Conservation (phyloP, 2,113 vertebrate genomes). For the Xenotilapia caudafasciata region DNA sequence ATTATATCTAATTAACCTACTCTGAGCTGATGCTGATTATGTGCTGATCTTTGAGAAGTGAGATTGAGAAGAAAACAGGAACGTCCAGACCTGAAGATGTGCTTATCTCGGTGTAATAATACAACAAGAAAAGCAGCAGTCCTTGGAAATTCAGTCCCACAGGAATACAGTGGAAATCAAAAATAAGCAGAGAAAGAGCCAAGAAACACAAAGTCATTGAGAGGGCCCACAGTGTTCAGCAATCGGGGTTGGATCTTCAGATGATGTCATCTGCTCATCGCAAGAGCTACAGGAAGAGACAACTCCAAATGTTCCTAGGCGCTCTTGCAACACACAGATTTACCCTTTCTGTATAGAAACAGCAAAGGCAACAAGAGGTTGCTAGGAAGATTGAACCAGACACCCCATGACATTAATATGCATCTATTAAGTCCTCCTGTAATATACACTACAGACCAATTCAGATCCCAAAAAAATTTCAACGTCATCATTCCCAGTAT, state of each 20-base stretch:
- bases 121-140: neutral
- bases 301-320: neutral
- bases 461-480: accelerated
- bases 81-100: neutral
- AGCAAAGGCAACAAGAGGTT: neutral
- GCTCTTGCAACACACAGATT: neutral
- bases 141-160: neutral
- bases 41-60: neutral
- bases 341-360: neutral
- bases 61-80: neutral
- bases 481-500: accelerated
- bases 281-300: neutral
- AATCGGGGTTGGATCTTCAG: accelerated
- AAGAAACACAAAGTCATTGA: neutral
- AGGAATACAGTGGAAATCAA: neutral
- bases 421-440: neutral
- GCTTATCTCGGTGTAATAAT: neutral
- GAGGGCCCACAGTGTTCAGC: neutral
- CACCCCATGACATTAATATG: neutral
- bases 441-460: neutral
- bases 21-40: neutral
- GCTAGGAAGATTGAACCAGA: neutral
- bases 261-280: neutral
- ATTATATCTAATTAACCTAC: neutral
- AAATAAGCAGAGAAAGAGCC: neutral